Evolutionary conservation across 2,113 vertebrate species (phyloP).

Genomic region (Urocolius indicus): DNA sequence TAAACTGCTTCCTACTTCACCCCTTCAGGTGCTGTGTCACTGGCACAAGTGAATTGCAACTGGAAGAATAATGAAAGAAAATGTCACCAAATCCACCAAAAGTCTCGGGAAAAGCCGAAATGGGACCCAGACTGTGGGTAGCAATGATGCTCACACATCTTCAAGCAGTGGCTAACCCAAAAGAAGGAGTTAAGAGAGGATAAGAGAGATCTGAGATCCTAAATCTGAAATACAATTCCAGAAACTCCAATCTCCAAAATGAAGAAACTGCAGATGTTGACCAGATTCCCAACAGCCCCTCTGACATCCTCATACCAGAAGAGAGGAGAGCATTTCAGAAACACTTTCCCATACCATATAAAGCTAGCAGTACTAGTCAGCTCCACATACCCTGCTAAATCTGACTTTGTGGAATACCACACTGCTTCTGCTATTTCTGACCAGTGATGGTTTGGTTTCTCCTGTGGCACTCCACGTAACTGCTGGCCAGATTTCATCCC

Average conservation of each 20-base stretch:
- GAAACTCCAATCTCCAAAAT: not conserved
- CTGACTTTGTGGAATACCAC: conserved; percentile 61
- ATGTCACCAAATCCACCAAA: not conserved
- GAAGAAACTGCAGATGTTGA: not conserved
- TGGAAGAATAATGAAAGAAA: not conserved
- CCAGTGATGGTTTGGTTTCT: not conserved
- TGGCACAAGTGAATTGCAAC: not conserved
- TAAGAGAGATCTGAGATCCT: not conserved
- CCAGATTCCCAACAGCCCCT: not conserved
- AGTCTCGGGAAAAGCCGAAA: not conserved
- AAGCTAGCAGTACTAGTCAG: not conserved
- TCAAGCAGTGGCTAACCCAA: not conserved
- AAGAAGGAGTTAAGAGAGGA: not conserved
- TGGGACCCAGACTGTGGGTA: not conserved
- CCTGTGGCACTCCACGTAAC: not conserved
- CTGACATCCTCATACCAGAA: not conserved
- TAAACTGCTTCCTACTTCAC: not conserved
- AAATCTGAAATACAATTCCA: not conserved
- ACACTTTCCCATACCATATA: not conserved
- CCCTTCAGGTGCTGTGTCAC: not conserved
- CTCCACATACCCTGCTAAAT: conserved; percentile 46
- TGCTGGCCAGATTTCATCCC: conserved; percentile 30
- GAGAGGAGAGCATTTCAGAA: not conserved
- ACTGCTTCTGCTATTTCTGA: conserved; percentile 43
- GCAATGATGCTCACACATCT: not conserved